Evolutionary conservation across 2,113 vertebrate species (phyloP).

Genomic region (Archocentrus centrarchus): DNA sequence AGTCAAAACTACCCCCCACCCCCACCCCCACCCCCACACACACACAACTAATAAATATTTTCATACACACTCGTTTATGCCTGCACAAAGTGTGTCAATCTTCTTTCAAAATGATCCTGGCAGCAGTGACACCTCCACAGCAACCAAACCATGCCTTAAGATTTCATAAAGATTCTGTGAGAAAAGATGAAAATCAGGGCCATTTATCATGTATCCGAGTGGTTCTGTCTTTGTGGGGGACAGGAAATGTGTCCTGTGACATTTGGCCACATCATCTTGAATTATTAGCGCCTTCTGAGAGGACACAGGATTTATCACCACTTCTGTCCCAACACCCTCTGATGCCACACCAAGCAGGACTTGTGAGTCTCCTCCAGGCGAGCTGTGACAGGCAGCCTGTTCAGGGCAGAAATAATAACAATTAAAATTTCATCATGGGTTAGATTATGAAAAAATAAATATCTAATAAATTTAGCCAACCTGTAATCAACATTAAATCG

Average conservation of each 20-base stretch:
- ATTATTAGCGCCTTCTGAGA: conserved; percentile 76
- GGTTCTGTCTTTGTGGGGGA: conserved; percentile 63
- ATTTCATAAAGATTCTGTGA: conserved; percentile 43
- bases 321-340: conserved; percentile 72
- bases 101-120: conserved; percentile 23
- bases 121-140: conserved; percentile 19
- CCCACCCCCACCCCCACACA: too few relatives aligned
- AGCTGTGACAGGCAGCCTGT: conserved; percentile 69
- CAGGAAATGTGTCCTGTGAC: conserved; percentile 79
- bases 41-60: neutral
- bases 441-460: conserved; percentile 4
- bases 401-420: conserved; percentile 31
- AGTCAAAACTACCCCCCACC: neutral
- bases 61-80: neutral
- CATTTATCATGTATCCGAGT: conserved; percentile 68
- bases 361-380: conserved; percentile 70
- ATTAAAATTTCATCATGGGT: conserved; percentile 38
- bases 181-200: conserved; percentile 49
- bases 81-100: neutral
- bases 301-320: conserved; percentile 79
- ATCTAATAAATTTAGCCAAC: neutral
- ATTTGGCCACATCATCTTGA: conserved; percentile 81
- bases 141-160: conserved; percentile 36
- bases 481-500: neutral
- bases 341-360: conserved; percentile 65